Conservation (phyloP, 2,797 vertebrate genomes). For the Coregonus sp. region DNA sequence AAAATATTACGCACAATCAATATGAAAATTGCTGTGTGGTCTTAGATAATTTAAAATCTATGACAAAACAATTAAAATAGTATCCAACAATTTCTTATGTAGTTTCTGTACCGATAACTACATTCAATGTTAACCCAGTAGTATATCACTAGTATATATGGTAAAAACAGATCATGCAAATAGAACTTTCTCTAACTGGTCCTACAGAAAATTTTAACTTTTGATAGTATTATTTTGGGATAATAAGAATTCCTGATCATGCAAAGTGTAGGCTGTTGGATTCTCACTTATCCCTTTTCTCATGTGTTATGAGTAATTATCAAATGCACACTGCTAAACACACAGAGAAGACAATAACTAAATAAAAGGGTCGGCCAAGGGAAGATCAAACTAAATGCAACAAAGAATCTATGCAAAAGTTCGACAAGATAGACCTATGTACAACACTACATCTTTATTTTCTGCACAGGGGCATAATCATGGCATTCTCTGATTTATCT, state of each 20-base stretch:
- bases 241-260: neutral
- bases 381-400: neutral
- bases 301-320: too few species aligned
- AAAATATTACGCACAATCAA: too few species aligned
- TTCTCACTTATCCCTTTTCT: neutral
- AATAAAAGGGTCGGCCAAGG: neutral
- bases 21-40: too few species aligned
- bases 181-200: neutral
- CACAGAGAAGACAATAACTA: neutral
- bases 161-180: neutral
- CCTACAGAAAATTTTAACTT: too few species aligned
- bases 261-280: neutral
- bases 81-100: too few species aligned
- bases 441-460: too few species aligned
- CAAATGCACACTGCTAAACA: neutral
- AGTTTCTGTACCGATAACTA: too few species aligned
- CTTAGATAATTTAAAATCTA: too few species aligned
- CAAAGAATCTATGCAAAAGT: neutral
- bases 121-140: neutral
- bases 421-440: too few species aligned
- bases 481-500: too few species aligned
- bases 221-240: neutral
- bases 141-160: neutral
- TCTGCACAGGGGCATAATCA: too few species aligned
- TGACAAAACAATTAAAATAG: too few species aligned